Conservation (phyloP, 2,888 invertebrate species). For the Gibbula magus region DNA sequence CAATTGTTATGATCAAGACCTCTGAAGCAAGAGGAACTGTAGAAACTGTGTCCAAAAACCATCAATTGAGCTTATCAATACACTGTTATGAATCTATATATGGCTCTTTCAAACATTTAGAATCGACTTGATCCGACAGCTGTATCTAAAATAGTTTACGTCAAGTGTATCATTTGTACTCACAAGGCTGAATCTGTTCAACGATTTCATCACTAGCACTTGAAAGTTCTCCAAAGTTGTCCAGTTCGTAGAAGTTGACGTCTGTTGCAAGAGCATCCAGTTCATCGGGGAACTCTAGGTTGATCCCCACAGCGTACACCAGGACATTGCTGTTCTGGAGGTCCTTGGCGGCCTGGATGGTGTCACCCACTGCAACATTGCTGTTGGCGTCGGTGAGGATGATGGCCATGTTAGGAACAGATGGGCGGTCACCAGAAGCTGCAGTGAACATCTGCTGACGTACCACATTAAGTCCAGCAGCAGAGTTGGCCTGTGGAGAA, state of each 20-base stretch:
- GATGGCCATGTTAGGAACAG: conserved; percentile 54
- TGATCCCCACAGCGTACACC: conserved; percentile 43
- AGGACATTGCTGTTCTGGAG: conserved; percentile 28
- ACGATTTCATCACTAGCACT: conserved; percentile 29
- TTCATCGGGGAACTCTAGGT: conserved; percentile 47
- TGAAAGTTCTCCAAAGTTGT: conserved; percentile 29
- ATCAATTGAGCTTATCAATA: too few species aligned
- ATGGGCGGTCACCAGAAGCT: conserved; percentile 44
- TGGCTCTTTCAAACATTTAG: too few species aligned
- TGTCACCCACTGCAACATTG: conserved; percentile 39
- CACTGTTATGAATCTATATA: too few species aligned
- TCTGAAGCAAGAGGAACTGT: too few species aligned
- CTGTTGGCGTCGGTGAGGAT: conserved; percentile 57
- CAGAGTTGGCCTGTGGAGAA: conserved; percentile 42
- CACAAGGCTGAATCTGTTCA: conserved; percentile 30
- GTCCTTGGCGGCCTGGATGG: conserved; percentile 40
- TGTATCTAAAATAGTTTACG: too few species aligned
- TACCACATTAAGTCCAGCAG: conserved; percentile 55
- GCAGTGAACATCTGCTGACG: conserved; percentile 43
- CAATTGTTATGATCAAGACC: too few species aligned
- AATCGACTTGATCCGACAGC: too few species aligned
- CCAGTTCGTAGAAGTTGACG: conserved; percentile 26
- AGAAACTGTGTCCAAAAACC: too few species aligned
- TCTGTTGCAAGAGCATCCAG: conserved; percentile 42
- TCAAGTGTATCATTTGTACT: not conserved